Evolutionary conservation across 1,140 invertebrate genomes (phyloP).

Genomic region (Onthophagus taurus): DNA sequence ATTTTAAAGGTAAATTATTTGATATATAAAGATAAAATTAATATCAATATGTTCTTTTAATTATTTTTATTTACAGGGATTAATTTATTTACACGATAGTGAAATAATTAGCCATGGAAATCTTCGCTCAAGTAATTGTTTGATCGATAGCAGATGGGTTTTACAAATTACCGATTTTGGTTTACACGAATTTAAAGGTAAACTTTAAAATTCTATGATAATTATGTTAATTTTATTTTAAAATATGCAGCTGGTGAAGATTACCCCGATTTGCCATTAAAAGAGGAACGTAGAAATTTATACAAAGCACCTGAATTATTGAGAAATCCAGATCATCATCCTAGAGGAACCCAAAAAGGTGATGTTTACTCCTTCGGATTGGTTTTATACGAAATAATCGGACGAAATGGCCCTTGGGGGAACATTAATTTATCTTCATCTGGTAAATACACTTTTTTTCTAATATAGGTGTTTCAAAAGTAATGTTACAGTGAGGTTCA

Average conservation of each 20-base stretch:
- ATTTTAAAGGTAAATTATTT: conserved; percentile 49
- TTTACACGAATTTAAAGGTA: conserved; percentile 64
- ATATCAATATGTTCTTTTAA: neutral
- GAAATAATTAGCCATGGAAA: conserved; percentile 67
- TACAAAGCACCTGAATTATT: conserved; percentile 64
- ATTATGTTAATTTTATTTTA: neutral
- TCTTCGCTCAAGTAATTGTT: conserved; percentile 65
- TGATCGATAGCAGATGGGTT: conserved; percentile 72
- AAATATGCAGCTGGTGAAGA: conserved; percentile 42
- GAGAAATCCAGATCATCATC: conserved; percentile 40
- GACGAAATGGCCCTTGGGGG: conserved; percentile 60
- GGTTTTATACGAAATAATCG: conserved; percentile 62
- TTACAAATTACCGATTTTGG: conserved; percentile 72
- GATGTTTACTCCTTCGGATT: conserved; percentile 64
- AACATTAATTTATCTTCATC: conserved; percentile 46
- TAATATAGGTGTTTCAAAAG: too few relatives aligned
- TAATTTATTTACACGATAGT: conserved; percentile 71
- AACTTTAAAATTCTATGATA: neutral
- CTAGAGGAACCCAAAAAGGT: conserved; percentile 59
- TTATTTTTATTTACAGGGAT: conserved; percentile 39
- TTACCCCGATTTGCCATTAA: conserved; percentile 41
- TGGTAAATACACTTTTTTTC: too few relatives aligned
- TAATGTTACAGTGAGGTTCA: too few relatives aligned
- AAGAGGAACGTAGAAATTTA: conserved; percentile 43
- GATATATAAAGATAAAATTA: conserved; percentile 2